Evolutionary conservation across 2,797 vertebrate species (phyloP), one percentile per base, ranked within the genome.

Genomic region (Pteronotus mesoamericanus): DNA sequence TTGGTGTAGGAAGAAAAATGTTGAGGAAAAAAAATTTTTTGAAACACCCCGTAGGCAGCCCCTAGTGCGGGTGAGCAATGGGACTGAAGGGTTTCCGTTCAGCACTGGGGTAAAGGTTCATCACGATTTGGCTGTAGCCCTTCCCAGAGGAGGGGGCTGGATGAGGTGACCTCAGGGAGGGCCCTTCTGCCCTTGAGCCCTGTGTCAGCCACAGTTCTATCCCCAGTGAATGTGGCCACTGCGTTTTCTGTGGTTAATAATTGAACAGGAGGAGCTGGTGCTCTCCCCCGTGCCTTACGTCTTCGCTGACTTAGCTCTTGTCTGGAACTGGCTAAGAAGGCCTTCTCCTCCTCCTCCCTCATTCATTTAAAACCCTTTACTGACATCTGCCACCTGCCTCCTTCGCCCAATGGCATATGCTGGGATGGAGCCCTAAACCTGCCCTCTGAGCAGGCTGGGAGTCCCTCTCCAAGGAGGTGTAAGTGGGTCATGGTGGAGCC

Each of bases 241-340:
- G 77, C 7, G 0, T 48, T 37, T 39, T 59, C 71, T 85, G 77
- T 32, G 71, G 77, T 86, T 85, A 55, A 59, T 61, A 75, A 71
- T 21, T 80, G 95, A 92, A 26, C 24, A 18, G 1, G 15, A 82
- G 85, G 32, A 34, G 68, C 46, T 24, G 61, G 37, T 66, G 37
- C 21, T 39, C 64, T 14, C 2, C 6, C 39, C 11, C 1, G 8
- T 24, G n/a, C 26, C 59, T 26, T 26, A 0, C 5, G 11, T 80
- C 85, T 92, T 82, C 0, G 86, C 93, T 93, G 94, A 95, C 74
- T 95, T 84, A 37, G 86, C 91, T 91, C 39, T 84, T 46, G 44
- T 64, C 77, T 68, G 68, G 82, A 90, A 57, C 68, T 91, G 88
- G 61, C 22, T 5, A 32, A 66, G 78, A 92, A 82, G 46, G 39